Conservation (phyloP, 2,113 vertebrate genomes). For the Struthidea cinerea region DNA sequence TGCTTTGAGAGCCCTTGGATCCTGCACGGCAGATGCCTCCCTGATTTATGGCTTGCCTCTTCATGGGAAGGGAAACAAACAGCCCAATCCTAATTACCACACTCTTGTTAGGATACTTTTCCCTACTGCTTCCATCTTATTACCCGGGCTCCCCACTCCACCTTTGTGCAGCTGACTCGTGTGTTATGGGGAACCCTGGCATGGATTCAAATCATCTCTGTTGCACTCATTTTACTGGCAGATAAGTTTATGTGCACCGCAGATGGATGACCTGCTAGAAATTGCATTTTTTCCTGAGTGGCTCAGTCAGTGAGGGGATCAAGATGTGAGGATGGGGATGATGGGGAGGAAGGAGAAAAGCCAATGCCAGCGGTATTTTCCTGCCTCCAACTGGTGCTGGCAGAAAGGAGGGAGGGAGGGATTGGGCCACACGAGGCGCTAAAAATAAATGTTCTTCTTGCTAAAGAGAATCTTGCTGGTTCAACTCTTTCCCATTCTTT, state of each 20-base stretch:
- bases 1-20: conserved; percentile 33
- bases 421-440: not conserved
- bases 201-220: not conserved
- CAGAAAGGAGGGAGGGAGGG: not conserved
- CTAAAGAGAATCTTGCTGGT: conserved; percentile 51
- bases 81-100: not conserved
- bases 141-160: not conserved
- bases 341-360: not conserved
- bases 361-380: not conserved
- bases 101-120: not conserved
- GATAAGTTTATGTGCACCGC: not conserved
- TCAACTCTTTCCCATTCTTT: conserved; percentile 36
- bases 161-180: not conserved
- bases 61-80: not conserved
- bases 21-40: not conserved
- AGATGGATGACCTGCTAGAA: not conserved
- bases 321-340: not conserved
- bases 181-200: not conserved
- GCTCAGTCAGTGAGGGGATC: not conserved
- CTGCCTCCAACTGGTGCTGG: not conserved
- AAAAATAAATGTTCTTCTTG: conserved; percentile 36
- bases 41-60: conserved; percentile 46
- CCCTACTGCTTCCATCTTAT: not conserved
- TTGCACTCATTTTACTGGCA: not conserved
- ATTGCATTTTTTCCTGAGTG: not conserved